Percentiles rank a stretch among this genome's conserved stretches.
These are phyloP conservation scores for Tarsius wallacei DNA, from an alignment of 2,797 vertebrate species.

Conservation along the genomic window DNA sequence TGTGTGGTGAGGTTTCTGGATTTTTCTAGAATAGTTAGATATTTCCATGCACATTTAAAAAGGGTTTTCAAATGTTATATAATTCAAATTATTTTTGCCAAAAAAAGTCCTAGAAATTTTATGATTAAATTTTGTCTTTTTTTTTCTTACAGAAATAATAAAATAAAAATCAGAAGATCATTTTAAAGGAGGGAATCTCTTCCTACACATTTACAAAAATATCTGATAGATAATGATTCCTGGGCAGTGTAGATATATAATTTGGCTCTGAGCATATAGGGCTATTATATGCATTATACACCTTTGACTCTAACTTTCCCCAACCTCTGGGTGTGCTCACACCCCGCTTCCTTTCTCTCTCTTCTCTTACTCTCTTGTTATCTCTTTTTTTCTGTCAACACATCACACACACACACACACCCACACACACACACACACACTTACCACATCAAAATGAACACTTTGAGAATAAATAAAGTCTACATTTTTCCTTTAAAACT, in stretches of 20 bases:
- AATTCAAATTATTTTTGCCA: conserved; percentile 20
- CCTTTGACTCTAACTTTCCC: neutral
- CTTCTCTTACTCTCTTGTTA: neutral
- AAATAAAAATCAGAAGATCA: neutral
- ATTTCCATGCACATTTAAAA: neutral
- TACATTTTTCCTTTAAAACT: neutral
- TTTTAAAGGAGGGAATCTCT: neutral
- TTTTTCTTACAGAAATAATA: neutral
- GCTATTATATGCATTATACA: neutral
- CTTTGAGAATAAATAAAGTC: neutral
- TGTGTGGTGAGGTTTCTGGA: neutral
- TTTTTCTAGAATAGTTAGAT: conserved; percentile 58
- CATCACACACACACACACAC: neutral
- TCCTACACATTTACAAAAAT: neutral
- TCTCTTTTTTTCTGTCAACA: rapidly evolving
- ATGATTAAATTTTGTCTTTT: conserved; percentile 33
- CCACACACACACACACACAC: neutral
- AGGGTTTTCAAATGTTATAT: neutral
- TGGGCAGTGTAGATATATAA: neutral
- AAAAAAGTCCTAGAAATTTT: neutral
- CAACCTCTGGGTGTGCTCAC: neutral
- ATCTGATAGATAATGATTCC: neutral
- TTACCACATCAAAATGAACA: neutral
- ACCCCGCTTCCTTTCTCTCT: rapidly evolving
- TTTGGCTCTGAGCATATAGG: neutral